These are phyloP conservation scores for Sminthurides bifidus DNA, from an alignment of 1,140 invertebrate species.

Conservation along the genomic window DNA sequence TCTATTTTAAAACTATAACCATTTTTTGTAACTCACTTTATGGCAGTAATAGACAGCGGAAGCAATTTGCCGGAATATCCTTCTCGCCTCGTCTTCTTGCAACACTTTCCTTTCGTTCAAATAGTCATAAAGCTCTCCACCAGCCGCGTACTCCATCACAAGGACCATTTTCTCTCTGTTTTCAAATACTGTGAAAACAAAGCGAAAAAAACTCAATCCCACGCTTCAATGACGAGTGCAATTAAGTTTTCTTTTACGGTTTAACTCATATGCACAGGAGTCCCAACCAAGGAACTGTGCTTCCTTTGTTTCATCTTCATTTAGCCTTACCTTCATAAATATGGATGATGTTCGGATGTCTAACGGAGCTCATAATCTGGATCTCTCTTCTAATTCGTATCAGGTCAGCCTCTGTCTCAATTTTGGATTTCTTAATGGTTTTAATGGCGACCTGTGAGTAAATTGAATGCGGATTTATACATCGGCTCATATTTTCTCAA, in stretches of 20 bases:
- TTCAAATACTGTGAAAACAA: slow-evolving; percentile 74
- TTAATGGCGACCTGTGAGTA: slow-evolving; percentile 73
- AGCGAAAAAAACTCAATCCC: too few relatives aligned
- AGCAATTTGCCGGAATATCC: slow-evolving; percentile 93
- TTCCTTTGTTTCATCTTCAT: too few relatives aligned
- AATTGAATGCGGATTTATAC: too few relatives aligned
- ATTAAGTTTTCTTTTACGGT: too few relatives aligned
- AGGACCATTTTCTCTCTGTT: slow-evolving; percentile 97
- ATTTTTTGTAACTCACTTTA: slow-evolving; percentile 47
- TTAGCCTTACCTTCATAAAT: slow-evolving; percentile 87
- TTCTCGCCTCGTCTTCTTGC: slow-evolving; percentile 78
- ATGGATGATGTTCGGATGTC: slow-evolving; percentile 97
- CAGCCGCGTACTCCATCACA: slow-evolving; percentile 98
- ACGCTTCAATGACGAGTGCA: too few relatives aligned
- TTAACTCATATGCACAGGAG: too few relatives aligned
- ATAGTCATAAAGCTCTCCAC: slow-evolving; percentile 97
- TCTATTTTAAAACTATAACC: background rate
- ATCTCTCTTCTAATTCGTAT: slow-evolving; percentile 90
- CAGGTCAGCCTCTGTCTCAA: slow-evolving; percentile 92
- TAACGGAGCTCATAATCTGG: slow-evolving; percentile 95
- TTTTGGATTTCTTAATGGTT: slow-evolving; percentile 98
- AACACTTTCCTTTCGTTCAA: slow-evolving; percentile 79
- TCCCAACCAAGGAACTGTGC: too few relatives aligned
- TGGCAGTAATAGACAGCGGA: slow-evolving; percentile 98
- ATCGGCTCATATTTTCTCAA: too few relatives aligned